Base-by-base conservation (phyloP, 2,888 invertebrate species). In the Macrosiphum euphorbiae region DNA sequence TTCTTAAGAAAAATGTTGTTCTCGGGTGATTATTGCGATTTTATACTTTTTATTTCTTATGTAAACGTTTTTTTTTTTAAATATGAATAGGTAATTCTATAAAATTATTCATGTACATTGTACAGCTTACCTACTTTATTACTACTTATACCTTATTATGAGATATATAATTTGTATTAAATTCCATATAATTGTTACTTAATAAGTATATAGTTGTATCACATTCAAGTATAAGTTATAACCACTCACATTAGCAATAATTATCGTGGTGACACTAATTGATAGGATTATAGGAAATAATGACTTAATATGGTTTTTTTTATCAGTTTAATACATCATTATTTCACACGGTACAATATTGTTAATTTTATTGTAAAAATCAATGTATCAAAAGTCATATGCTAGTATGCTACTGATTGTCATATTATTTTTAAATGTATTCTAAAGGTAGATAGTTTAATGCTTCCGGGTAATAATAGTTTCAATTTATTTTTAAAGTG, bases 281-380 rank as follows among this genome's bases (percentile, higher is more conserved):
- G 28, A 67, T 50, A 58, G 92, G 50, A 44, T 44, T 50, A 13
- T 52, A 52, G 13, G 13, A 52, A 92, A 92, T 88, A 78, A 92
- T 92, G 4, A 20, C 28, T 52, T 52, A 88, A 88, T 92, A 88
- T 52, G 41, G 52, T 50, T 87, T 61, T 87, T 85, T 28, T 87
- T 4, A 61, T 50, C 24, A 35, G 24, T 47, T 67, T 50, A 78
- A 90, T 52, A 41, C 28, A 52, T 55, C 20, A 88, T 88, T 88
- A 92, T 88, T 92, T 88, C 87, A 92, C n/a, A 88, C 41, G 61
- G 52, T 78, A 61, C n/a, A 28, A n/a, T 47, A 44, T 85, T 55
- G n/a, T 91, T 91, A 47, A 35, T 47, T 86, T n/a, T 24, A 24
- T 86, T 47, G 55, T 20, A 50, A 26, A 55, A 52, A 91, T 35